Evolutionary conservation across 2,888 invertebrate species (phyloP).

Genomic region (Bembecia ichneumoniformis): DNA sequence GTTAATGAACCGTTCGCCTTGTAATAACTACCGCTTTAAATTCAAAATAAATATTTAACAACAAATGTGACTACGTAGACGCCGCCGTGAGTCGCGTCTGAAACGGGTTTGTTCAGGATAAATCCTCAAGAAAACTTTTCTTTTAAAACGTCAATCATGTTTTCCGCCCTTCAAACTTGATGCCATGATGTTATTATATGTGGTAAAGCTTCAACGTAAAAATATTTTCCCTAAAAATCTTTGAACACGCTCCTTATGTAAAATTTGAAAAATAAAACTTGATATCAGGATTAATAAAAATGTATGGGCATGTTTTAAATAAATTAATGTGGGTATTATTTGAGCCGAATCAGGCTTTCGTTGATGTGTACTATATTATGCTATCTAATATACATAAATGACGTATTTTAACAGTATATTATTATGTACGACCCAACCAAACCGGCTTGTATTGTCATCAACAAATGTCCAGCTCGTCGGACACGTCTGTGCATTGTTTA

Average conservation of each 20-base stretch:
- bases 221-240: not conserved
- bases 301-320: too few relatives aligned
- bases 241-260: not conserved
- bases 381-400: too few relatives aligned
- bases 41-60: constrained; percentile 26
- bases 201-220: not conserved
- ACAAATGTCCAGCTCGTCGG: too few relatives aligned
- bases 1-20: constrained; percentile 26
- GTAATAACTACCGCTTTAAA: constrained; percentile 15
- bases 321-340: too few relatives aligned
- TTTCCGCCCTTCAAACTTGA: constrained; percentile 16
- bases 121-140: constrained; percentile 17
- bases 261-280: too few relatives aligned
- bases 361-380: too few relatives aligned
- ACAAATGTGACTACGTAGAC: constrained; percentile 15
- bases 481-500: too few relatives aligned
- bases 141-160: constrained; percentile 22
- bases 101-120: constrained; percentile 19
- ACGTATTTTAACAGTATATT: too few relatives aligned
- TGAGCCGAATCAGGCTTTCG: too few relatives aligned
- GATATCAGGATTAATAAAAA: too few relatives aligned
- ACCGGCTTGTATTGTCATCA: too few relatives aligned
- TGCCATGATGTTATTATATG: not conserved
- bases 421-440: too few relatives aligned
- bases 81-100: constrained; percentile 12